Percentiles rank a stretch among this genome's conserved stretches.
Conservation (phyloP, 1,140 invertebrate genomes). For the Ceratosolen fusciceps region DNA sequence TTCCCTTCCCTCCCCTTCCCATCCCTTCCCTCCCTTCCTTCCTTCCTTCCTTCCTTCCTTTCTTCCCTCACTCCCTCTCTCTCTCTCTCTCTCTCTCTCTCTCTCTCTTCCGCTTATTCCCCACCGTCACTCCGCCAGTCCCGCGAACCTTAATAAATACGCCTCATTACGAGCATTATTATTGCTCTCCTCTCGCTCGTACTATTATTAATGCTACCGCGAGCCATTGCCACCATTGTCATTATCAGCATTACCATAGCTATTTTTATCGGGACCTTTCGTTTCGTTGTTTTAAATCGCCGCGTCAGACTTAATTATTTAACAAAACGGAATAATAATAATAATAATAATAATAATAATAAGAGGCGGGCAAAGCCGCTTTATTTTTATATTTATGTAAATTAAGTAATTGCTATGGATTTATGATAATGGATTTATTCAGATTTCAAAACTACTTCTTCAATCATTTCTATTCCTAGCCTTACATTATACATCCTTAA, state of each 20-base stretch:
- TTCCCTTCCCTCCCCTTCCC: background rate
- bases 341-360: background rate
- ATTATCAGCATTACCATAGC: no score
- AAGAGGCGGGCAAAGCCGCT: background rate
- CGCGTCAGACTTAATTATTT: background rate
- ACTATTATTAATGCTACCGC: no score
- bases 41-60: no score
- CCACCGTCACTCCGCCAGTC: no score
- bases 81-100: background rate
- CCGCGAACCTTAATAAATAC: no score
- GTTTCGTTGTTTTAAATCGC: no score
- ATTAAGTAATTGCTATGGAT: background rate
- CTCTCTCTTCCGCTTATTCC: background rate
- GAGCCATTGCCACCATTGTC: no score
- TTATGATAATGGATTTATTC: conserved; percentile 3
- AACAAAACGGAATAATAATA: background rate
- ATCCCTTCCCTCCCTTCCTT: background rate
- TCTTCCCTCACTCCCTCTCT: background rate
- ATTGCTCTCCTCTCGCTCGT: no score
- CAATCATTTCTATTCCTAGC: background rate
- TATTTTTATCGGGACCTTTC: no score
- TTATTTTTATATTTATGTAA: background rate
- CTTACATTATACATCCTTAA: background rate
- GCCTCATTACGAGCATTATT: no score
- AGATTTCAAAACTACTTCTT: background rate